Base-by-base conservation (phyloP, 2,113 vertebrate genomes). In the Sclerurus mexicanus region DNA sequence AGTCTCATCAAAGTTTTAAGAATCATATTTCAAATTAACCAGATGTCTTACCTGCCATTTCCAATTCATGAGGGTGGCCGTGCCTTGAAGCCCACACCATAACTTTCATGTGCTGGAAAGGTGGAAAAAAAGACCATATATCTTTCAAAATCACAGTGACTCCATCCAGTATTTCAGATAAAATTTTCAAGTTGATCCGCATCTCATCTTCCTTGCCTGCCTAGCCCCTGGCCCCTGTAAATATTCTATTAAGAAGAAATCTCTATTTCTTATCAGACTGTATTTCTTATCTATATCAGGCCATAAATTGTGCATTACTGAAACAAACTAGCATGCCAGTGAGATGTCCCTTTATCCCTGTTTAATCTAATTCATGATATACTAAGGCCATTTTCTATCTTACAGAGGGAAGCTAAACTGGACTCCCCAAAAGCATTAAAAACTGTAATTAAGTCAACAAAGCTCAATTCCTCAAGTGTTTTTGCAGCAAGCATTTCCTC, bases 181-280 rank as follows among this genome's bases (percentile, higher is more conserved):
- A 94, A 76, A 67, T 69, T 85, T 94, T 76, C 20, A 19, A 50
- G 69, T 42, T 90, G 79, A 88, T 90, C 55, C 12, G 4, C 37
- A 67, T 80, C 64, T 93, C 63, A 35, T 88, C 67, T 85, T 79
- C 75, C 72, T 77, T 66, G 30, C 59, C 18, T 46, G 46, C 60
- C 63, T 91, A 62, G 50, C 59, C 39, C 55, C 79, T 84, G 40
- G 53, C 88, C 75, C 59, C 68, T 67, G 42, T 92, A 93, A 92
- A 95, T 93, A 93, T 64, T 89, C 78, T 85, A 64, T 85, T 93
- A 72, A 63, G 52, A 76, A 23, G 56, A 94, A 87, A 92, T 90
- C 46, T 90, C 40, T 88, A 14, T 69, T 69, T 92, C 55, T 76
- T 80, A 94, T 89, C 76, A 59, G 67, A 46, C 67, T 62, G 12